phyloP scores from a whole-genome alignment of 2,113 vertebrate species.

The Balaeniceps rex region DNA sequence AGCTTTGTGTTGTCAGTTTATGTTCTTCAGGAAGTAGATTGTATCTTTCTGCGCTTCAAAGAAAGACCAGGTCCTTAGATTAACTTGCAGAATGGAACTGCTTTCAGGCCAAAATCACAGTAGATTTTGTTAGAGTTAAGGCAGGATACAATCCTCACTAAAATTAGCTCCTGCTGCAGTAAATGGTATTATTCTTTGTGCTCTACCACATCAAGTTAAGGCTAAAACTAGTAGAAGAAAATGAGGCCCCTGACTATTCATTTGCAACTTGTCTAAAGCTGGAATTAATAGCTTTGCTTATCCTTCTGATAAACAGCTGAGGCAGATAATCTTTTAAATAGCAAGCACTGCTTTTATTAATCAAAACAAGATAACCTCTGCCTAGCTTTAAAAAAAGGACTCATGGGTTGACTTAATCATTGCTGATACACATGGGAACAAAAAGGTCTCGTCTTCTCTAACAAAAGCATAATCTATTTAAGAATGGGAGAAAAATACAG shows the following conservation, averaged over 20 bases:
- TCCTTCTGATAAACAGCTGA: not conserved
- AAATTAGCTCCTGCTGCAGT: not conserved
- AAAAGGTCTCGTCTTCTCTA: not conserved
- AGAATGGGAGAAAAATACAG: not conserved
- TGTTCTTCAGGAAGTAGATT: not conserved
- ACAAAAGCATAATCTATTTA: not conserved
- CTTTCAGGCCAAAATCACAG: not conserved
- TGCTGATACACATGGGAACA: not conserved
- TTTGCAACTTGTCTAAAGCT: not conserved
- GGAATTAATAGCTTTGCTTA: not conserved
- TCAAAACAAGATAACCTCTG: conserved; percentile 12
- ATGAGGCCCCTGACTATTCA: not conserved
- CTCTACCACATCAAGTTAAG: not conserved
- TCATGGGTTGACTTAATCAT: not conserved
- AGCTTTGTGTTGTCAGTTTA: not conserved
- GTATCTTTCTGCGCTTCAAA: not conserved
- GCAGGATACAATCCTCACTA: not conserved
- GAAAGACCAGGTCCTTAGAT: not conserved
- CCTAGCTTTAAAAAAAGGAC: not conserved
- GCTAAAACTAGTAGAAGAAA: not conserved
- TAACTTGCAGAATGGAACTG: not conserved
- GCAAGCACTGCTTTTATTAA: not conserved
- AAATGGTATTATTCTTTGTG: not conserved
- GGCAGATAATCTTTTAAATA: not conserved
- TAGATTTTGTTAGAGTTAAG: not conserved